Conservation (phyloP, 2,888 invertebrate genomes). For the Synergus japonicus region DNA sequence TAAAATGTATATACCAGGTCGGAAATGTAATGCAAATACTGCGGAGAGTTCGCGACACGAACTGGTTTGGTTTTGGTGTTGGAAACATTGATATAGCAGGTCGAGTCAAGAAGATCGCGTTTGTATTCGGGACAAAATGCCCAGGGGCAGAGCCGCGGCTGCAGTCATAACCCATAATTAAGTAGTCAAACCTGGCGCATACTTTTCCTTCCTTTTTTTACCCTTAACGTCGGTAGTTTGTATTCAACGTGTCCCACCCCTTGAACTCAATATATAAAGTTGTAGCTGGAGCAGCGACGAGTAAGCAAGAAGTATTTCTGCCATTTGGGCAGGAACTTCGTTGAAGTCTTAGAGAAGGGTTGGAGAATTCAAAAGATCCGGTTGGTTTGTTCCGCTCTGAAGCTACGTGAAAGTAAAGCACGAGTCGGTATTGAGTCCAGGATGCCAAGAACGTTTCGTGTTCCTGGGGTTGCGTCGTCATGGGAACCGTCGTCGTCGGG, state of each 20-base stretch:
- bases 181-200: constrained; percentile 25
- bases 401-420: constrained; percentile 6
- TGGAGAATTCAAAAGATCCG: constrained; percentile 28
- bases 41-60: constrained; percentile 4
- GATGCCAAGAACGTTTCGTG: constrained; percentile 72
- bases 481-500: constrained; percentile 72
- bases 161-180: constrained; percentile 39
- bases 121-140: constrained; percentile 27
- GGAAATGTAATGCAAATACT: constrained; percentile 40
- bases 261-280: neutral
- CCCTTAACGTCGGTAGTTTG: constrained; percentile 21
- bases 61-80: neutral
- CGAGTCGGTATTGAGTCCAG: constrained; percentile 60
- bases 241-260: constrained; percentile 7
- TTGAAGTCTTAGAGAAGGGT: constrained; percentile 16
- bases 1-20: constrained; percentile 33
- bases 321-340: constrained; percentile 11
- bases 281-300: neutral
- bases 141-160: constrained; percentile 19
- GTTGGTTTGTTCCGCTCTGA: constrained; percentile 42
- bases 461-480: constrained; percentile 73
- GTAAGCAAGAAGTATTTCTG: neutral
- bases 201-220: constrained; percentile 2
- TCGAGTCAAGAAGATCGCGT: constrained; percentile 35
- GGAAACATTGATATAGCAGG: neutral